Evolutionary conservation across 2,888 invertebrate species (phyloP), one percentile per base, ranked within the genome.

Genomic region (Cordylochernes scorpioides): DNA sequence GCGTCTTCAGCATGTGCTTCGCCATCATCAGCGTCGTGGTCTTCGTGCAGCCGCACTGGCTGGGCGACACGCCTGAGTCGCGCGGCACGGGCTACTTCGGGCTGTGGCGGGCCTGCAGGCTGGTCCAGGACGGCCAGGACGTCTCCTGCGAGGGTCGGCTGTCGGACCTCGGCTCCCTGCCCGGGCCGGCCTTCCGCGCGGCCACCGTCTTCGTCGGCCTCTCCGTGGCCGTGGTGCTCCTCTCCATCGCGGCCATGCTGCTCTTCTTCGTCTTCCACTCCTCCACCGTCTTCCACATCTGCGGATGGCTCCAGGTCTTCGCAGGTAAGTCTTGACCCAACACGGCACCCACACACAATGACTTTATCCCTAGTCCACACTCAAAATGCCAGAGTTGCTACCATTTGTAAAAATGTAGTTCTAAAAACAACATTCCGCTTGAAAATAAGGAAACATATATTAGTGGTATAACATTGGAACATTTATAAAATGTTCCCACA

Each of bases 1-100:
- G 77, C 38, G 77, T 94, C 50, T 88, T 94, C 57, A 80, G 84
- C 42, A 75, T 91, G 50, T 88, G 88, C 58, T 88, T 82, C 54
- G 80, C 82, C 40, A 84, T 94, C 49, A 82, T 97, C 49, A 72
- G 74, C 46, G 70, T 80, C 43, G 82, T 94, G 17, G 77, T 84
- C 4, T 86, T 94, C 54, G 71, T 91, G 33, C 88, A 88, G 38
- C 86, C 46, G 35, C 73, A 84, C 57, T 75, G 82, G 82, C 64
- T 80, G 38, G 75, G 75, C 8, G 73, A 74, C 55, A 49, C 50
- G 1, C 42, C 70, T 44, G 70, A 72, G 44, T 71, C 75, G 39
- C 73, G 77, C 43, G 72, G 71, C 47, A 74, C 77, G 2, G 84
- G 84, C 30, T 73, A 78, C 53, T 73, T 91, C 48, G 91, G 91